Evolutionary conservation across 2,113 vertebrate genomes (phyloP).

Genomic region (Galeopterus variegatus): DNA sequence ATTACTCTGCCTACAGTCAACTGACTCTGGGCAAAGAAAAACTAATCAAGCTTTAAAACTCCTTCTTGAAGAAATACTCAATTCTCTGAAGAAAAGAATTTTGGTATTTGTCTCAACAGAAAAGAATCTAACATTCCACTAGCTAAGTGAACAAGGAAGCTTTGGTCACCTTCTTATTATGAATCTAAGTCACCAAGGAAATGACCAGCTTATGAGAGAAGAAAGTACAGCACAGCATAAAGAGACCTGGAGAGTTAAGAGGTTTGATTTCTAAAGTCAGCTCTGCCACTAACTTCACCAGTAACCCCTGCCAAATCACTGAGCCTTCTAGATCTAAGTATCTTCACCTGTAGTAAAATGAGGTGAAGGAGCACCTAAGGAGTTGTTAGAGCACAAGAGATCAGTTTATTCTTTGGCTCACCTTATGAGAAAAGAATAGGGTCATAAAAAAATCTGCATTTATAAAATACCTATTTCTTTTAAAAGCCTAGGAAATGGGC

Average conservation of each 20-base stretch:
- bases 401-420: background rate
- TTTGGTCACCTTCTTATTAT: background rate
- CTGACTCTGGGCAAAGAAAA: conserved; percentile 30
- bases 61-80: background rate
- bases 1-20: background rate
- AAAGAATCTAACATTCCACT: background rate
- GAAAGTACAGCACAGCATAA: background rate
- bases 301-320: background rate
- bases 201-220: background rate
- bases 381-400: background rate
- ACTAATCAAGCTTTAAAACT: conserved; percentile 21
- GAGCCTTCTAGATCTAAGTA: background rate
- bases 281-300: background rate
- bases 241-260: background rate
- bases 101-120: background rate
- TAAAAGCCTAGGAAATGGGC: conserved; percentile 39
- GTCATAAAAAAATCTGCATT: background rate
- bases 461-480: background rate
- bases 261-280: background rate
- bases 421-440: background rate
- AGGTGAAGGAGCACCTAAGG: background rate
- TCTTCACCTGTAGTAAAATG: background rate
- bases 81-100: background rate
- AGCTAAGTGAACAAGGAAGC: conserved; percentile 26
- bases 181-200: background rate